phyloP scores from a whole-genome alignment of 2,888 invertebrate species.

The Scrobipalpa atriplicella region DNA sequence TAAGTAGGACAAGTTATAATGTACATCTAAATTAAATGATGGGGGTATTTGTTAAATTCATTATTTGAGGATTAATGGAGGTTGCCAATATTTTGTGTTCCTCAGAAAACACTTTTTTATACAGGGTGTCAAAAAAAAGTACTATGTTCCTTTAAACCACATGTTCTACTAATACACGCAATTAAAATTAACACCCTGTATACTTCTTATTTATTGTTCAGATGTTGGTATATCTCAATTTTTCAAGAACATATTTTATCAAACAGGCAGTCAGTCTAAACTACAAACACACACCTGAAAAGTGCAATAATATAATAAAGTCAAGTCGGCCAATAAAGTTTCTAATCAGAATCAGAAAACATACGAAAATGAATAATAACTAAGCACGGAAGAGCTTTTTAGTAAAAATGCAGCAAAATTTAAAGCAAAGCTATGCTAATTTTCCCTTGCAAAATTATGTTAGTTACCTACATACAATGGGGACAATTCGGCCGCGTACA shows the following conservation, averaged over 20 bases:
- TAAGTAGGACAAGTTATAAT: slow-evolving; percentile 73
- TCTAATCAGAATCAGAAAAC: not conserved
- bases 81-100: slow-evolving; percentile 17
- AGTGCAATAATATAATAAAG: too few relatives aligned
- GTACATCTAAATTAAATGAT: slow-evolving; percentile 54
- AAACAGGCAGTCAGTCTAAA: too few relatives aligned
- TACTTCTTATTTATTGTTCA: too few relatives aligned
- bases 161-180: too few relatives aligned
- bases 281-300: too few relatives aligned
- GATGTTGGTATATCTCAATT: too few relatives aligned
- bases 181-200: too few relatives aligned
- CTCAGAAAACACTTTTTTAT: too few relatives aligned
- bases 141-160: too few relatives aligned
- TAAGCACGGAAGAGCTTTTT: not conserved
- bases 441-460: not conserved
- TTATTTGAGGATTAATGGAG: slow-evolving; percentile 23
- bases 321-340: not conserved
- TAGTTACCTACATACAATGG: not conserved
- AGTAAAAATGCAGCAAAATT: not conserved
- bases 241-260: too few relatives aligned
- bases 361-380: not conserved
- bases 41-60: slow-evolving; percentile 26
- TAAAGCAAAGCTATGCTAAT: not conserved
- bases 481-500: too few relatives aligned
- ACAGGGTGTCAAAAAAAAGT: too few relatives aligned